phyloP scores from a whole-genome alignment of 1,140 invertebrate genomes.

The Acromyrmex charruanus region DNA sequence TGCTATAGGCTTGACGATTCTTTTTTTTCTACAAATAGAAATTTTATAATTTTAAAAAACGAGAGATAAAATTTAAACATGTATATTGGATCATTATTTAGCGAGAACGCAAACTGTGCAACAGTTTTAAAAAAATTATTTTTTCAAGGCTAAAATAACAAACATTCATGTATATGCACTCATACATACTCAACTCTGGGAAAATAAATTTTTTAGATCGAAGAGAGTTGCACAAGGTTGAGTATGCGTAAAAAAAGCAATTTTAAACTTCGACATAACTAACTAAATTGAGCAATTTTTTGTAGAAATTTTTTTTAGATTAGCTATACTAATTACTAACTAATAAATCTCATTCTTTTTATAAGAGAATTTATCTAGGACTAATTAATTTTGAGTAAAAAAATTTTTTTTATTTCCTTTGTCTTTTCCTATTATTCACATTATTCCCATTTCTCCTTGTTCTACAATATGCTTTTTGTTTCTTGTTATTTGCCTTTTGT shows the following conservation, averaged over 20 bases:
- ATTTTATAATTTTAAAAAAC: background rate
- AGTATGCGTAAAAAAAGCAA: background rate
- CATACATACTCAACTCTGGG: background rate
- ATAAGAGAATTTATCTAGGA: background rate
- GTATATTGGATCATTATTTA: background rate
- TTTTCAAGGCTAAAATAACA: slow-evolving; percentile 18
- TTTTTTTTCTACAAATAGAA: background rate
- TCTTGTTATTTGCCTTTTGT: no score
- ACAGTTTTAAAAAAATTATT: slow-evolving; percentile 5
- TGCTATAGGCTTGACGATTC: background rate
- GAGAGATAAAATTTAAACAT: background rate
- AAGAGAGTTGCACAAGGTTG: background rate
- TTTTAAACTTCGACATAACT: background rate
- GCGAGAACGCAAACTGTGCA: background rate
- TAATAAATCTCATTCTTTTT: background rate
- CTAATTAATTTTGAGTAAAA: background rate
- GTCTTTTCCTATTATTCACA: background rate
- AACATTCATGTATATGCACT: background rate
- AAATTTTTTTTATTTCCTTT: background rate
- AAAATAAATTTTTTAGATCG: background rate
- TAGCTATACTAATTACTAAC: background rate
- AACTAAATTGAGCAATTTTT: background rate
- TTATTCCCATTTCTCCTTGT: background rate
- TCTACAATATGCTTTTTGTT: no score
- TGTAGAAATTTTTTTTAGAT: background rate